phyloP scores from a whole-genome alignment of 2,113 vertebrate species.

The Apteryx mantelli region DNA sequence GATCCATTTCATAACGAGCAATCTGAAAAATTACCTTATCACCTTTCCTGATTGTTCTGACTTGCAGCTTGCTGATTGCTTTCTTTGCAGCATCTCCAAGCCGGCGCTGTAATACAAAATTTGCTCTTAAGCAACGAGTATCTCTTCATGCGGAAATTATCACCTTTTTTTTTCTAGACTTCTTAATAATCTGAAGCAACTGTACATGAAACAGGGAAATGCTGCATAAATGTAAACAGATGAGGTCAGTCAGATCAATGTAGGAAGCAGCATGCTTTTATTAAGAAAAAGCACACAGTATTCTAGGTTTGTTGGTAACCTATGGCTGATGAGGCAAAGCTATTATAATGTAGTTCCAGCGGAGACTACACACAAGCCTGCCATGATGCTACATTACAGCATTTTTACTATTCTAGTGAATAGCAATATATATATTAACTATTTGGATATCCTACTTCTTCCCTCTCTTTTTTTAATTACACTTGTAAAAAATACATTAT shows the following conservation, averaged over 20 bases:
- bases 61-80: slow-evolving; percentile 96
- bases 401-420: background rate
- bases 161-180: background rate
- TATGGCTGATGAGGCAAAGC: background rate
- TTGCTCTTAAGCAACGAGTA: slow-evolving; percentile 40
- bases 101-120: slow-evolving; percentile 87
- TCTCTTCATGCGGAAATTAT: background rate
- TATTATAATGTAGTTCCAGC: background rate
- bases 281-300: background rate
- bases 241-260: background rate
- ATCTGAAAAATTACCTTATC: slow-evolving; percentile 87
- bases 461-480: background rate
- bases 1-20: slow-evolving; percentile 2
- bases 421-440: background rate
- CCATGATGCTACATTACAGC: background rate
- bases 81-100: slow-evolving; percentile 98
- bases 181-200: background rate
- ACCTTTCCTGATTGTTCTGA: slow-evolving; percentile 94
- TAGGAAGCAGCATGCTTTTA: background rate
- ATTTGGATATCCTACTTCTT: background rate
- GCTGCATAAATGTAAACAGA: background rate
- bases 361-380: background rate
- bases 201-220: background rate
- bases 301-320: background rate
- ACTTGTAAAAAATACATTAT: background rate